Percentiles rank a stretch among this genome's conserved stretches.
phyloP scores from a whole-genome alignment of 1,140 invertebrate species.

The Penaeus japonicus region DNA sequence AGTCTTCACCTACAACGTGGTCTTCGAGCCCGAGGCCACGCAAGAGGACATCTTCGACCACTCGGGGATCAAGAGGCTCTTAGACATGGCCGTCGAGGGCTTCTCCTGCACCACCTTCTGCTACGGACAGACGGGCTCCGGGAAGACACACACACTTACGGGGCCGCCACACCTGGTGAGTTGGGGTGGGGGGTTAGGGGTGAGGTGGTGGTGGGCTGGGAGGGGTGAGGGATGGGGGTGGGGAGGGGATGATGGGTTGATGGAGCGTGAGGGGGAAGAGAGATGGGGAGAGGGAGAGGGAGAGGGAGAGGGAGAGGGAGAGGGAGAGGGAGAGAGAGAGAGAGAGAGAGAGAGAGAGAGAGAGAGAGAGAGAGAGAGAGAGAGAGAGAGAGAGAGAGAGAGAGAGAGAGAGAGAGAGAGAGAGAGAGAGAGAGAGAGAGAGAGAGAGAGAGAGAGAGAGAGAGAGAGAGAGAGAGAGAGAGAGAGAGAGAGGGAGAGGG shows the following conservation, averaged over 20 bases:
- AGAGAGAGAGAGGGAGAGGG: too few species aligned
- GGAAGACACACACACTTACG: slow-evolving; percentile 94
- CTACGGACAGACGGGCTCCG: slow-evolving; percentile 96
- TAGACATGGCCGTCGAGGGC: slow-evolving; percentile 91
- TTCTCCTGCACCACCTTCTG: slow-evolving; percentile 94
- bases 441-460: too few species aligned
- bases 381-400: too few species aligned
- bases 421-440: too few species aligned
- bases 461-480: too few species aligned
- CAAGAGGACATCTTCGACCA: slow-evolving; percentile 82
- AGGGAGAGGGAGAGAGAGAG: not conserved
- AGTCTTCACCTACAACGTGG: slow-evolving; percentile 85
- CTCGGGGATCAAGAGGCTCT: slow-evolving; percentile 82
- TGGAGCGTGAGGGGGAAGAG: too few species aligned
- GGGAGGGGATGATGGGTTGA: not conserved
- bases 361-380: too few species aligned
- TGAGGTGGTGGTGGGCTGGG: too few species aligned
- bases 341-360: not conserved
- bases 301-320: not conserved
- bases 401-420: too few species aligned
- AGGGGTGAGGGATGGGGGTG: not conserved
- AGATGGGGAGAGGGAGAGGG: not conserved
- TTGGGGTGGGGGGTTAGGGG: not conserved
- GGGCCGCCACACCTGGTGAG: slow-evolving; percentile 85
- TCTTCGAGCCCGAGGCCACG: slow-evolving; percentile 85